Conservation (phyloP, 1,140 invertebrate species). For the Apis laboriosa region DNA sequence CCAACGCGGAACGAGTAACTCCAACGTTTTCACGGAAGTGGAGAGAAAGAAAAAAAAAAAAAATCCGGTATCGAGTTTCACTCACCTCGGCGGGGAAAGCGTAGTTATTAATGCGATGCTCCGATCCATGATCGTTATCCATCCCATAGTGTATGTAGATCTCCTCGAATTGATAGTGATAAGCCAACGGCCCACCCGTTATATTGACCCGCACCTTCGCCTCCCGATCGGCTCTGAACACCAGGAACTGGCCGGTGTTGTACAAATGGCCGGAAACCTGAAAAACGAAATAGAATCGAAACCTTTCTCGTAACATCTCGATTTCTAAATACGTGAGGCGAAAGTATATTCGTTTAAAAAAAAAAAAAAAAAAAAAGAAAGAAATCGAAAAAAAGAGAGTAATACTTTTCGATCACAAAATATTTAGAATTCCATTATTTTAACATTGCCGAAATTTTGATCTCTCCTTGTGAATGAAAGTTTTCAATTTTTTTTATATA, state of each 20-base stretch:
- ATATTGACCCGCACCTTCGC: conserved; percentile 93
- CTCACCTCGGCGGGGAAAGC: conserved; percentile 96
- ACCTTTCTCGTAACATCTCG: background rate
- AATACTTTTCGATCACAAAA: no score
- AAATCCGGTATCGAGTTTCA: conserved; percentile 2
- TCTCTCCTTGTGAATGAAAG: no score
- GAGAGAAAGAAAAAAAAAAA: no score
- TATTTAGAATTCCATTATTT: no score
- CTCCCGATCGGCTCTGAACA: conserved; percentile 94
- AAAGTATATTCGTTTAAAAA: no score
- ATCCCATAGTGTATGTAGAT: conserved; percentile 97
- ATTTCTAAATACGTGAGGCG: no score
- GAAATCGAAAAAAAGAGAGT: no score
- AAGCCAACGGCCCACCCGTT: conserved; percentile 96
- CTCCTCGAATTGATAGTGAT: conserved; percentile 96
- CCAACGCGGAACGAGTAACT: no score
- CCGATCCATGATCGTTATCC: conserved; percentile 92
- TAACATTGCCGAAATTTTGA: no score
- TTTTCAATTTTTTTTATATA: no score
- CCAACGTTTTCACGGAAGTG: background rate
- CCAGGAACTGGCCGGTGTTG: conserved; percentile 95
- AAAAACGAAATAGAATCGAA: conserved; percentile 65
- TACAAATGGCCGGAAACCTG: conserved; percentile 93
- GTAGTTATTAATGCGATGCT: conserved; percentile 95
- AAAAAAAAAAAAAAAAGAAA: no score